Evolutionary conservation across 2,797 vertebrate species (phyloP).

Genomic region (Anabacerthia variegaticeps): DNA sequence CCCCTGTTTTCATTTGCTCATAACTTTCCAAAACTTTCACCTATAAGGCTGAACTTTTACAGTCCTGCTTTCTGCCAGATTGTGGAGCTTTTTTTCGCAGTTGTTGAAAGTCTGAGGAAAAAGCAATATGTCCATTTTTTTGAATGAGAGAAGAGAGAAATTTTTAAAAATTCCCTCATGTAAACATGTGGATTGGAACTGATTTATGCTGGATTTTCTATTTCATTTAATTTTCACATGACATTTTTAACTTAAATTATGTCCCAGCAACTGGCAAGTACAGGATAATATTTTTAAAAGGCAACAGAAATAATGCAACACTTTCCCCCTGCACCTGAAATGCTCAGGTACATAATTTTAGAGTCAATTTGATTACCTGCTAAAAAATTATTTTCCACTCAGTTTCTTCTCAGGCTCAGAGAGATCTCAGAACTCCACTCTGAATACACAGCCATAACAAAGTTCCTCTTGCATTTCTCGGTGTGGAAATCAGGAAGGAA

Average conservation of each 20-base stretch:
- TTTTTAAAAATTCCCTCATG: background rate
- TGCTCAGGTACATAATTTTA: background rate
- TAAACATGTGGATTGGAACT: background rate
- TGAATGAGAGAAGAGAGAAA: constrained; percentile 12
- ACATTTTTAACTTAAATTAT: background rate
- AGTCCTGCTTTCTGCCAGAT: background rate
- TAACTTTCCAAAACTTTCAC: constrained; percentile 61
- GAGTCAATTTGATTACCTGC: background rate
- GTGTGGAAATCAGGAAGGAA: background rate
- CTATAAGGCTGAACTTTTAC: constrained; percentile 38
- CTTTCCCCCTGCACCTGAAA: background rate
- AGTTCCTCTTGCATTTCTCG: background rate
- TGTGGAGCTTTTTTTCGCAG: background rate
- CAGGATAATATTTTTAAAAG: background rate
- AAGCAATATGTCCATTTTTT: background rate
- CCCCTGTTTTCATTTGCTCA: constrained; percentile 47
- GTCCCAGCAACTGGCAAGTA: background rate
- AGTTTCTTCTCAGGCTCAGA: background rate
- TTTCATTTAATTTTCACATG: background rate
- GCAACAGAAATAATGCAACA: background rate
- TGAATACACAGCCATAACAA: background rate
- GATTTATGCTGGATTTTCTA: background rate
- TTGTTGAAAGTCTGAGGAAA: constrained; percentile 43
- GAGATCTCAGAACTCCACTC: background rate
- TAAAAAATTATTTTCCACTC: background rate